Conservation (phyloP, 2,113 vertebrate genomes). For the Columbina picui region DNA sequence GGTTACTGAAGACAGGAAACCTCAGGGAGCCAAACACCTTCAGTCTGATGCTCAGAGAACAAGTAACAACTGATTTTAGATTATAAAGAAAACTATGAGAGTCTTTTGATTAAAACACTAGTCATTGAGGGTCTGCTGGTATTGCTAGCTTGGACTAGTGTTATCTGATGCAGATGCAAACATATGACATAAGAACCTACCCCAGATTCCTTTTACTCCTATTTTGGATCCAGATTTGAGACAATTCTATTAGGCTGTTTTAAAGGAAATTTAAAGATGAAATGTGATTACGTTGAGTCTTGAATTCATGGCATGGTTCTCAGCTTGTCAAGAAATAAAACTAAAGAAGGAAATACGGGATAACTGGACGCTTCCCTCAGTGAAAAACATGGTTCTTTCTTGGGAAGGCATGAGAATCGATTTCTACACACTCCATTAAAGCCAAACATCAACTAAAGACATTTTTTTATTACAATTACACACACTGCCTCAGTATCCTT, state of each 20-base stretch:
- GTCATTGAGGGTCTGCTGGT: not conserved
- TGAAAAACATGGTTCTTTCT: not conserved
- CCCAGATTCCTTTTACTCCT: not conserved
- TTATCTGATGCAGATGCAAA: not conserved
- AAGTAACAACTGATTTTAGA: not conserved
- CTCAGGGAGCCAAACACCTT: not conserved
- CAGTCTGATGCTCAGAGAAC: not conserved
- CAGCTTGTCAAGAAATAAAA: not conserved
- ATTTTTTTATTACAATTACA: not conserved
- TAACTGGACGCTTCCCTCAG: not conserved
- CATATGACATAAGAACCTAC: not conserved
- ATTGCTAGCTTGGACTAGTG: not conserved
- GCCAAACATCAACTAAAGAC: not conserved
- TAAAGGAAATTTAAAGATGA: not conserved
- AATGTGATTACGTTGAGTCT: not conserved
- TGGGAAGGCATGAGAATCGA: not conserved
- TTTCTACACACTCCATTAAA: not conserved
- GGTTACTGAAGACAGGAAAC: not conserved
- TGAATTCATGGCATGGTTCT: not conserved
- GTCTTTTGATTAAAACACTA: not conserved
- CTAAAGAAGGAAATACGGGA: not conserved
- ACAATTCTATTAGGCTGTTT: not conserved
- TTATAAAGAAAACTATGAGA: not conserved
- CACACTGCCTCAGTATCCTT: not conserved
- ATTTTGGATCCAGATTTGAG: not conserved